Conservation (phyloP, 2,113 vertebrate species). For the Numida meleagris region DNA sequence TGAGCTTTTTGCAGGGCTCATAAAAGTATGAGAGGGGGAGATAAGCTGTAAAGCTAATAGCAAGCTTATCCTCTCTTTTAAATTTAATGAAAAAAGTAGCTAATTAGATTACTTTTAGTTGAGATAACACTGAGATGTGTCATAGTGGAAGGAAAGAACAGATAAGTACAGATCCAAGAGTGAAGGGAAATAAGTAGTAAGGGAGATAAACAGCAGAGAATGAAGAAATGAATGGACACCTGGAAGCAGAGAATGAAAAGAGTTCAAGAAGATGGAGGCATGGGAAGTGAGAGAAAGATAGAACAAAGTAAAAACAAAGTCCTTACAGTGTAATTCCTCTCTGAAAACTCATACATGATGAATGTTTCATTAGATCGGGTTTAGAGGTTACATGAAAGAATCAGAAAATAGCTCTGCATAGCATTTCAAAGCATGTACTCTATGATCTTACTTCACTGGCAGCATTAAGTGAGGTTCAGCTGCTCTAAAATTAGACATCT, state of each 20-base stretch:
- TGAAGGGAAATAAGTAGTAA: neutral
- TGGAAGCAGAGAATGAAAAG: too few relatives aligned
- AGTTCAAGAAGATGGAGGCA: neutral
- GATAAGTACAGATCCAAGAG: neutral
- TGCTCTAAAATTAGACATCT: constrained; percentile 4
- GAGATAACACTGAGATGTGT: neutral
- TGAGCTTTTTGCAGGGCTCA: neutral
- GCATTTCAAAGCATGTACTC: neutral
- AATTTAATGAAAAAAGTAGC: neutral
- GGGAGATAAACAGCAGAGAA: neutral
- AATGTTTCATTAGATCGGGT: neutral
- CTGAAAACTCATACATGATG: neutral
- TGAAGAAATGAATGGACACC: neutral
- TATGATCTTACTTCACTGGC: constrained; percentile 7
- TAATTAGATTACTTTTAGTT: constrained; percentile 28
- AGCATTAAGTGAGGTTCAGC: neutral
- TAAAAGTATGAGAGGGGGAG: neutral
- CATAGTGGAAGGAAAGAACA: neutral
- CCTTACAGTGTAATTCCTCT: neutral
- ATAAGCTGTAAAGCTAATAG: neutral
- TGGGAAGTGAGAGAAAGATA: neutral
- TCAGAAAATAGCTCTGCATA: neutral
- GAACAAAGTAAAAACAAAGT: neutral
- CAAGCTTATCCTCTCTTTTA: neutral
- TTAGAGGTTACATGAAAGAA: constrained; percentile 19